A percentile compares a stretch with the other conserved stretches of the same genome.
Conservation (phyloP, 2,797 vertebrate species). For the Bucorvus abyssinicus region DNA sequence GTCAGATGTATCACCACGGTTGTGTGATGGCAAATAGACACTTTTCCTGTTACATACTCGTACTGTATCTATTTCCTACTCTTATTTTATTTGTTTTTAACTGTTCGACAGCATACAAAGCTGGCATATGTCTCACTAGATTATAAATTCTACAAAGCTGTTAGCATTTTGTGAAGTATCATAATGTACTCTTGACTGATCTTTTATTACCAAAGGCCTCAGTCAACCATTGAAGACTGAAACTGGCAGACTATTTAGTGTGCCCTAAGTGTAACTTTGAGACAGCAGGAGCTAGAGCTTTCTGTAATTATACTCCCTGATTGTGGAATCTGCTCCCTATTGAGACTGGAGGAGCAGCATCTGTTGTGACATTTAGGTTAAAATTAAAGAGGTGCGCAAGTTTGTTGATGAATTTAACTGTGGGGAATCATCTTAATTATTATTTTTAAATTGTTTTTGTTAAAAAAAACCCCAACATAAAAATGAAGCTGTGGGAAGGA, state of each 20-base stretch:
- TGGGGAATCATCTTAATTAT: slow-evolving; percentile 56
- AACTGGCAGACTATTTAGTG: slow-evolving; percentile 70
- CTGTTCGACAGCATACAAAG: slow-evolving; percentile 31
- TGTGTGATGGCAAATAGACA: neutral
- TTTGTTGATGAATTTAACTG: slow-evolving; percentile 67
- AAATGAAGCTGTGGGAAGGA: neutral
- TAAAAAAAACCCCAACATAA: neutral
- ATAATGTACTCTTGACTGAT: slow-evolving; percentile 74
- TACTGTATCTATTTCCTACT: neutral
- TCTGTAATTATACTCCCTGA: slow-evolving; percentile 77
- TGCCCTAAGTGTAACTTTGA: slow-evolving; percentile 75
- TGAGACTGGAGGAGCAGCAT: slow-evolving; percentile 75
- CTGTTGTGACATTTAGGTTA: slow-evolving; percentile 76
- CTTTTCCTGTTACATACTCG: neutral
- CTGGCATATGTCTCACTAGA: slow-evolving; percentile 63
- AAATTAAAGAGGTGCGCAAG: slow-evolving; percentile 70
- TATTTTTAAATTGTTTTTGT: slow-evolving; percentile 52
- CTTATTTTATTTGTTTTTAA: slow-evolving; percentile 36
- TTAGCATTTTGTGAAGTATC: slow-evolving; percentile 66
- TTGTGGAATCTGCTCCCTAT: slow-evolving; percentile 76
- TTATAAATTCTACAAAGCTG: slow-evolving; percentile 73
- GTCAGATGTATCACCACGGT: neutral
- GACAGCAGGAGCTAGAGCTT: slow-evolving; percentile 74
- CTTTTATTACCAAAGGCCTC: slow-evolving; percentile 77
- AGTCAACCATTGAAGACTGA: slow-evolving; percentile 70